Conservation (phyloP, 2,888 invertebrate species). For the Trissoscelio sp. region DNA sequence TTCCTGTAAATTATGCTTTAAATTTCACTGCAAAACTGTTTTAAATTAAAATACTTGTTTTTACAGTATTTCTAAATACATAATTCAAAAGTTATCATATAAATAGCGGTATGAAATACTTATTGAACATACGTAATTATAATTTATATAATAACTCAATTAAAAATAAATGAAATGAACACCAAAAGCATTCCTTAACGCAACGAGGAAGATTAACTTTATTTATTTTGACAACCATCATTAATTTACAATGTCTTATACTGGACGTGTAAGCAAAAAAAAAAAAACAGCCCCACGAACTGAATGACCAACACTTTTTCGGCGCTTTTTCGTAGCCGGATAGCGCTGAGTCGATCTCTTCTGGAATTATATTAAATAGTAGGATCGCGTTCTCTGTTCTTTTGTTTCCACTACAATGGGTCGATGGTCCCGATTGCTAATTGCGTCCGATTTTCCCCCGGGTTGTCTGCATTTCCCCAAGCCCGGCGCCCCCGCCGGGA, state of each 20-base stretch:
- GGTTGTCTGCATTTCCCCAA: conserved; percentile 31
- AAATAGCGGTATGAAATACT: conserved; percentile 2
- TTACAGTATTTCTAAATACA: conserved; percentile 8
- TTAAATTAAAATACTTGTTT: no score
- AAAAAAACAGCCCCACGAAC: not conserved
- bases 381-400: conserved; percentile 41
- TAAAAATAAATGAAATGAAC: not conserved
- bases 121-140: conserved; percentile 9
- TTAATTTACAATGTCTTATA: not conserved
- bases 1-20: no score
- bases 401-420: conserved; percentile 52
- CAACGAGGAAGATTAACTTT: not conserved
- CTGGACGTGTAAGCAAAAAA: not conserved
- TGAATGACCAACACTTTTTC: conserved; percentile 7
- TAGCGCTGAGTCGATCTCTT: not conserved
- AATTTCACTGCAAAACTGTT: no score
- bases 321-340: conserved; percentile 9
- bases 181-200: not conserved
- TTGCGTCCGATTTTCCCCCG: conserved; percentile 63
- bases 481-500: no score
- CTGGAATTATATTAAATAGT: conserved; percentile 8
- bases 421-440: conserved; percentile 63
- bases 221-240: not conserved
- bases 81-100: conserved; percentile 10
- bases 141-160: conserved; percentile 36